Percentiles rank a stretch among this genome's conserved stretches.
Evolutionary conservation across 2,888 invertebrate species (phyloP).

Genomic region (Amorpha juglandis): DNA sequence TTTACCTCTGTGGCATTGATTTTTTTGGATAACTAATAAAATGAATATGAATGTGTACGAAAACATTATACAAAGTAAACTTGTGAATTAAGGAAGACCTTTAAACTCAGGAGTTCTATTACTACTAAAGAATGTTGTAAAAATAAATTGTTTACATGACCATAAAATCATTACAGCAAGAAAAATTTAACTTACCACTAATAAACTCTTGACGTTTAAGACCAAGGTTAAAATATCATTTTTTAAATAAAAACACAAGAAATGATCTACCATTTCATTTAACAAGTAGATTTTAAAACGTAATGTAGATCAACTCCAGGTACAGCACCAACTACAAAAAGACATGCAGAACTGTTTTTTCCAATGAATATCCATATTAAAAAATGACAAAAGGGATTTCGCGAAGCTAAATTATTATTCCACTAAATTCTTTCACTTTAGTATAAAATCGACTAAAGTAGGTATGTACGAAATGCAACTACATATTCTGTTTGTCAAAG

Average conservation of each 20-base stretch:
- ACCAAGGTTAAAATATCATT: constrained; percentile 51
- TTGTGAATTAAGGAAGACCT: neutral
- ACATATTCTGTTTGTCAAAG: too few species aligned
- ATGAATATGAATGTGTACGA: neutral
- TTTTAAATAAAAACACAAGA: constrained; percentile 34
- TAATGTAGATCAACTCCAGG: constrained; percentile 28
- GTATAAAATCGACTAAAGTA: neutral
- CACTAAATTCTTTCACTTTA: neutral
- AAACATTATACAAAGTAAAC: neutral
- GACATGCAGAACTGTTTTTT: constrained; percentile 34
- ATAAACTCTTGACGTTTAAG: constrained; percentile 41
- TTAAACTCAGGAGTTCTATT: neutral
- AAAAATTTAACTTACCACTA: constrained; percentile 46
- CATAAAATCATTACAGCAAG: constrained; percentile 28
- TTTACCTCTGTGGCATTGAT: too few species aligned
- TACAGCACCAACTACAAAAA: constrained; percentile 37
- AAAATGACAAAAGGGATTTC: constrained; percentile 1
- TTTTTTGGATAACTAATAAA: too few species aligned
- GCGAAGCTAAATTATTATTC: neutral
- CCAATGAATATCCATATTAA: constrained; percentile 9
- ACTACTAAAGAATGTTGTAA: neutral
- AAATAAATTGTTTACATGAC: constrained; percentile 23
- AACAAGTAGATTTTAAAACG: constrained; percentile 27
- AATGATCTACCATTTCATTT: constrained; percentile 9
- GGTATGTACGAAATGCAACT: too few species aligned